These are phyloP conservation scores for Myotis vivesi DNA, from an alignment of 2,797 vertebrate species.

Conservation along the genomic window DNA sequence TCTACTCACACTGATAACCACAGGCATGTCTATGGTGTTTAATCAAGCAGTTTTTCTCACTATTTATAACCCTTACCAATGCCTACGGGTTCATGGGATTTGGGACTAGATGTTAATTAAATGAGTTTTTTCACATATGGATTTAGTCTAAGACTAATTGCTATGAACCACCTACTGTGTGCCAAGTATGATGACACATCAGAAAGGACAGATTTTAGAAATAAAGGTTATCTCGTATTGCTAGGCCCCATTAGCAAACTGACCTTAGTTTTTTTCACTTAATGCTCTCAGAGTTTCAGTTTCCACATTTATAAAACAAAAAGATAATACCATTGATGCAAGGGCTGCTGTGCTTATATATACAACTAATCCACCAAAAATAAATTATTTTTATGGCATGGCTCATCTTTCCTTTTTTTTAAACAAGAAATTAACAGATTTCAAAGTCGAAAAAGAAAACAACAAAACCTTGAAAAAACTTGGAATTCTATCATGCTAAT, in stretches of 20 bases:
- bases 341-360: neutral
- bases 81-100: neutral
- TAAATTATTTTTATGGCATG: neutral
- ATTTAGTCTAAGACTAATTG: slow-evolving; percentile 1
- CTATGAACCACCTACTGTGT: neutral
- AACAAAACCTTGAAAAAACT: neutral
- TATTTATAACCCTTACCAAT: neutral
- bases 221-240: neutral
- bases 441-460: neutral
- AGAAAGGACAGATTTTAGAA: neutral
- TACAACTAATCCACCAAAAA: neutral
- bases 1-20: neutral
- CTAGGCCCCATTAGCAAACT: neutral
- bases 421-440: neutral
- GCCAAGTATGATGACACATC: neutral
- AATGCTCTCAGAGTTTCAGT: neutral
- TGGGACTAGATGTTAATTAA: neutral
- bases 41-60: slow-evolving; percentile 12
- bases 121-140: neutral
- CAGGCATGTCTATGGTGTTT: neutral
- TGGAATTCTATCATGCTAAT: neutral
- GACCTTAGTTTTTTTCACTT: neutral
- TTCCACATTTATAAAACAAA: neutral
- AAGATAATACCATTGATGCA: neutral
- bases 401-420: neutral